A percentile compares a stretch with the other conserved stretches of the same genome.
These are phyloP conservation scores for Hyaena hyaena DNA, from an alignment of 2,113 vertebrate species.

Conservation along the genomic window DNA sequence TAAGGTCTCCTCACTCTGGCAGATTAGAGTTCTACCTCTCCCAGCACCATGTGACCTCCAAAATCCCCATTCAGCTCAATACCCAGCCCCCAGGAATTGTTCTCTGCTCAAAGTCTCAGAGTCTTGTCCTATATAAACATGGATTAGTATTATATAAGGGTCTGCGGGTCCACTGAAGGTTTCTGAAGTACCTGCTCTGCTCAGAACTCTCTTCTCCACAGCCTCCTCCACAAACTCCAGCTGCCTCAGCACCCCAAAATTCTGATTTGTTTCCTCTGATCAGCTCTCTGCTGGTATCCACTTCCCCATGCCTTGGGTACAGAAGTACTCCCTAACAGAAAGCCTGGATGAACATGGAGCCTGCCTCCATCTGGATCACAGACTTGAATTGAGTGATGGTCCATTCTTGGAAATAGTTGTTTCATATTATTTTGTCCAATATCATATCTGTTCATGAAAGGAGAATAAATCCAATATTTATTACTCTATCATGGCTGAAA, in stretches of 20 bases:
- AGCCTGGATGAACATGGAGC: neutral
- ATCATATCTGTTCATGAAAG: neutral
- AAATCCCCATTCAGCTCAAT: neutral
- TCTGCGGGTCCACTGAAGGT: neutral
- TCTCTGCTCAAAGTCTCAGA: neutral
- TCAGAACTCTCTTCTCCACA: neutral
- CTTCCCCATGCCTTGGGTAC: neutral
- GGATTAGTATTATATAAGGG: neutral
- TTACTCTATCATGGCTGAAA: neutral
- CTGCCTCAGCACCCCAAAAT: neutral
- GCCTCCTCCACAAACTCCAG: neutral
- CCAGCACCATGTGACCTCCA: neutral
- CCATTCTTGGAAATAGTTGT: neutral
- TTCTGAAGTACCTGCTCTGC: neutral
- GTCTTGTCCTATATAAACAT: neutral
- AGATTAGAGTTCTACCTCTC: neutral
- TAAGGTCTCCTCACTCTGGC: neutral
- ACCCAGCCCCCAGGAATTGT: neutral
- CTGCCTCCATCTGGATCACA: neutral
- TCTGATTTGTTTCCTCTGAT: neutral
- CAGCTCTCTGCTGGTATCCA: neutral
- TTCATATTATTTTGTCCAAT: neutral
- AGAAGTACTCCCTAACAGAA: neutral
- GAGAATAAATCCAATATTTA: neutral
- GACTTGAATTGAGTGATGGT: neutral